Base-by-base conservation (phyloP, 2,888 invertebrate genomes). In the Odontothrips loti region DNA sequence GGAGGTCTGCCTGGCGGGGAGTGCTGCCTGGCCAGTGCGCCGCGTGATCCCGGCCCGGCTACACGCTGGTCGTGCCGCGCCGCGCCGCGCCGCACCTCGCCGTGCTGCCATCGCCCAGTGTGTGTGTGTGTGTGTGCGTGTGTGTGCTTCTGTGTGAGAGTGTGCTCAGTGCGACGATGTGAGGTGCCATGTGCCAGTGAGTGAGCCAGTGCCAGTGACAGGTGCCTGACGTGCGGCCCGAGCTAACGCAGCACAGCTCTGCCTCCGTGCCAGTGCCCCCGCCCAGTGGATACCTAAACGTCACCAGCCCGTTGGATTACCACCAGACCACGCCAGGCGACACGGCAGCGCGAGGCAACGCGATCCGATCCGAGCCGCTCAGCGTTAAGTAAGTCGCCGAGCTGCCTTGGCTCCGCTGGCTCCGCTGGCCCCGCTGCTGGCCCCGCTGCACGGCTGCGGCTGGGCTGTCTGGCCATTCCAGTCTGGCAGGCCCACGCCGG, bases 1-100 rank as follows among this genome's bases (percentile, higher is more conserved):
- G 58, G 58, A 17, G 58, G 58, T 15, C 58, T 15, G 20, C 58
- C 15, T 17, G 58, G 15, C 6, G 51, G 17, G 51, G 8, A 51
- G 48, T 10, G 15, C 51, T 17, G 15, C 51, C 51, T 17, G 58
- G 20, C 58, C 58, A 58, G 58, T 58, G 58, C 15, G 58, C 58
- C 58, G 58, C 58, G 58, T 58, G 58, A 58, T 58, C 58, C 58
- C 58, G 58, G 58, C 20, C 58, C 58, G 58, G 58, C 58, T 58
- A 58, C 58, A 58, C 58, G 58, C 20, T 20, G 58, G n/a, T 17
- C 58, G 58, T 58, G 58, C 58, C 58, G 58, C 58, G 58, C 58
- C 58, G 58, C 17, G 17, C 58, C 58, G 51, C 58, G 58, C 58
- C 3, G 58, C 58, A 15, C 58, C 20, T 17, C 58, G 20, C 58